Base-by-base conservation (phyloP, 2,888 invertebrate genomes). In the Aleiodes testaceus region DNA sequence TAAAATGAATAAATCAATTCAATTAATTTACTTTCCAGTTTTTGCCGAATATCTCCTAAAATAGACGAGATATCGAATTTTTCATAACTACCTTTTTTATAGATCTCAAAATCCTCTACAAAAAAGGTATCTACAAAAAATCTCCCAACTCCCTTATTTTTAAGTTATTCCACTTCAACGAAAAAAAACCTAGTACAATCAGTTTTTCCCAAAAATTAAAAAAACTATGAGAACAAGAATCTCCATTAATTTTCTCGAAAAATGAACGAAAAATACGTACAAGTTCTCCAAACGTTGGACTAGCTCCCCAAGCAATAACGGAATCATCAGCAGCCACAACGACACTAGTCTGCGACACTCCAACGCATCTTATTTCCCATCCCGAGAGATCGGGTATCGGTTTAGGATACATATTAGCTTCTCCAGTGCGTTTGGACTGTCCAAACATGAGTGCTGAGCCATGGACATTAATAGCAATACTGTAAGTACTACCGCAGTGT, bases 401-500 rank as follows among this genome's bases (percentile, higher is more conserved):
- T 84, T 97, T 97, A 0, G 97, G 97, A 85, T 97, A 97, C 97
- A 97, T 97, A 80, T 96, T 96, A 2, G 97, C 97, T 86, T 98
- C 98, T 0, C 97, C 97, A 0, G 95, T 95, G 71, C 96, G 93
- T 84, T 97, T 97, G 0, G 95, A 95, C 85, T 96, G 96, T 0
- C 98, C 98, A 88, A 97, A 97, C 87, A 97, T 82, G 55, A 87
- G 70, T 14, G 83, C 84, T 12, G 81, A 79, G 3, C 87, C 87
- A 50, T 87, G 87, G 0, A 87, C 95, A 81, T 94, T 95, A 71
- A 96, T 91, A 7, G 94, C 95, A 80, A 98, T 90, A 82, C 95
- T 96, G 88, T 93, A 97, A 0, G 95, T 93, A 20, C 95, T 93
- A 1, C 97, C 97, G 82, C 96, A 96, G 84, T 92, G 91, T 6